These are phyloP conservation scores for Thymelicus sylvestris DNA, from an alignment of 2,888 invertebrate species.

Conservation along the genomic window DNA sequence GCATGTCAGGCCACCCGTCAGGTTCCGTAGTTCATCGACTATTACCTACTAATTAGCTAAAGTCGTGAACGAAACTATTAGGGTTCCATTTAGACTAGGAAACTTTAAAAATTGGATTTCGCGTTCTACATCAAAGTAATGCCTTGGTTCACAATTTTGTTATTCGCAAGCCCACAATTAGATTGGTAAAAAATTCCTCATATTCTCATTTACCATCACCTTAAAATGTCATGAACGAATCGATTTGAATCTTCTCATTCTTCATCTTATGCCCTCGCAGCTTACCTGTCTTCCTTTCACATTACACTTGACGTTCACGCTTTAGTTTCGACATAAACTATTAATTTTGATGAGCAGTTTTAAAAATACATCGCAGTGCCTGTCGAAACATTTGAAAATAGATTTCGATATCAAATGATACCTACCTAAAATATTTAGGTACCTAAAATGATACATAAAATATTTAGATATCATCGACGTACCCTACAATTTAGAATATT, in stretches of 20 bases:
- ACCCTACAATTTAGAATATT: no score
- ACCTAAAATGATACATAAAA: no score
- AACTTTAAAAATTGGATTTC: no score
- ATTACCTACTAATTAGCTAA: no score
- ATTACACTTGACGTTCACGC: background rate
- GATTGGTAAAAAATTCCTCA: background rate
- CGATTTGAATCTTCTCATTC: background rate
- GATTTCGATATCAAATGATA: no score
- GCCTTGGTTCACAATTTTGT: background rate
- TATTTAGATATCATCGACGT: no score
- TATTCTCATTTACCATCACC: background rate
- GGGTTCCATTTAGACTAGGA: no score
- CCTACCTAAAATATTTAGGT: no score
- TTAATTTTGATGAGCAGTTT: background rate
- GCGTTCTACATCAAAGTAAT: background rate
- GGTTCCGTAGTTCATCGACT: no score
- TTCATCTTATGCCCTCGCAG: background rate
- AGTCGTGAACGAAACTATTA: no score
- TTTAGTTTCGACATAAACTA: conserved; percentile 5
- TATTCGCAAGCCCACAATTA: background rate
- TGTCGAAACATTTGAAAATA: background rate
- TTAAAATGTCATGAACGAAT: conserved; percentile 2
- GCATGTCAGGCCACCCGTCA: no score
- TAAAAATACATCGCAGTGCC: background rate
- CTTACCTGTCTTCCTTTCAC: background rate